phyloP scores from a whole-genome alignment of 2,797 vertebrate species.

The Danio kyathit region DNA sequence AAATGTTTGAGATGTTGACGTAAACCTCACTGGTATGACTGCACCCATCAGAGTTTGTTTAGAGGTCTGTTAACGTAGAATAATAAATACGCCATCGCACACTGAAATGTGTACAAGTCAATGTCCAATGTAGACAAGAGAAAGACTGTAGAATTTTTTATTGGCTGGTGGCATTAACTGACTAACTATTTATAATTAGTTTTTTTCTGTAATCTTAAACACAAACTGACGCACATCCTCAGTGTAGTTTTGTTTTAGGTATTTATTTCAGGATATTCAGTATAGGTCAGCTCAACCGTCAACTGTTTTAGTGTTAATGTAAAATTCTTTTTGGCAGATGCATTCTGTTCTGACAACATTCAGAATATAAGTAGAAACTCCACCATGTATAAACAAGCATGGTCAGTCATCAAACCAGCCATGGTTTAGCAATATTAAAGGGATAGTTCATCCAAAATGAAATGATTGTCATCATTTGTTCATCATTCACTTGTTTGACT shows the following conservation, averaged over 20 bases:
- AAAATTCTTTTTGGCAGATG: neutral
- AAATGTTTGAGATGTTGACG: constrained; percentile 77
- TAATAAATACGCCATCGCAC: constrained; percentile 81
- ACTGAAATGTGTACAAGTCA: constrained; percentile 62
- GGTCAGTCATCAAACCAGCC: too few relatives aligned
- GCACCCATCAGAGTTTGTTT: constrained; percentile 80
- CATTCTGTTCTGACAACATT: constrained; percentile 20
- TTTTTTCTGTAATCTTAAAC: constrained; percentile 4
- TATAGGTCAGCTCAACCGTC: neutral
- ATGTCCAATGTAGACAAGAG: constrained; percentile 52
- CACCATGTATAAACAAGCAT: too few relatives aligned
- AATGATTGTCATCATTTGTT: too few relatives aligned
- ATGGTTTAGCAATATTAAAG: too few relatives aligned
- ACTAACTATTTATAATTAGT: constrained; percentile 59
- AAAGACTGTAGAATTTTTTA: constrained; percentile 61
- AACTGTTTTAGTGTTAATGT: too few relatives aligned
- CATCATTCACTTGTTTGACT: too few relatives aligned
- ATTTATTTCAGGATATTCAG: constrained; percentile 33
- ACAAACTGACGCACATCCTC: constrained; percentile 6
- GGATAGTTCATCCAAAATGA: too few relatives aligned
- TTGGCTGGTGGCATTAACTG: constrained; percentile 28
- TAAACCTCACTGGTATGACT: constrained; percentile 78
- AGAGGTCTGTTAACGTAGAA: constrained; percentile 78
- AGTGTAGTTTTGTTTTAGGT: neutral
- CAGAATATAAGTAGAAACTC: neutral